These are phyloP conservation scores for Phataginus tricuspis DNA, from an alignment of 2,797 vertebrate species.

Conservation along the genomic window DNA sequence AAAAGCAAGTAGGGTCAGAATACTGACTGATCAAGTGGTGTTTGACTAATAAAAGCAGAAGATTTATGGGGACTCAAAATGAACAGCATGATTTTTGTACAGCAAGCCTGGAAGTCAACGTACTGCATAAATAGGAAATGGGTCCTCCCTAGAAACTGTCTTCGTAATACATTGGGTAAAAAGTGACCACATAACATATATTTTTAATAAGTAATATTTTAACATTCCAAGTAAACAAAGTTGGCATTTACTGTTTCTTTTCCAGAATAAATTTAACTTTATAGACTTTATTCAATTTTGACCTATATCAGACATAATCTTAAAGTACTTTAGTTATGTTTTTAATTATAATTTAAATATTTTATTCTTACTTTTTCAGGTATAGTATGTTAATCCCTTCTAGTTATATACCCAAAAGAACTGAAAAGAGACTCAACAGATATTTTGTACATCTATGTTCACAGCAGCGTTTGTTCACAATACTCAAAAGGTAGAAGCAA, in stretches of 20 bases:
- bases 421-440: background rate
- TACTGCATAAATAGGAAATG: background rate
- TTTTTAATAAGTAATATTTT: background rate
- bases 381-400: background rate
- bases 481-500: background rate
- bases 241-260: background rate
- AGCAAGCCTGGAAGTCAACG: too few relatives aligned
- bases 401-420: background rate
- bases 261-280: background rate
- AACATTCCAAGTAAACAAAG: background rate
- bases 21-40: background rate
- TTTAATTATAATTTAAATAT: conserved; percentile 26
- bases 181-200: background rate
- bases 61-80: background rate
- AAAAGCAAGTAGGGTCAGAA: conserved; percentile 19
- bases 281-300: conserved; percentile 13
- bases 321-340: background rate
- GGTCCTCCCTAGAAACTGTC: background rate
- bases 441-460: background rate
- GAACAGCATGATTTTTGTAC: background rate
- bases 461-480: background rate
- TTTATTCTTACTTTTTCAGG: background rate
- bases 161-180: background rate
- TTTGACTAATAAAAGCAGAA: background rate
- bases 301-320: conserved; percentile 10